These are phyloP conservation scores for Ceratotherium simum DNA, from an alignment of 2,113 vertebrate species.

Conservation along the genomic window DNA sequence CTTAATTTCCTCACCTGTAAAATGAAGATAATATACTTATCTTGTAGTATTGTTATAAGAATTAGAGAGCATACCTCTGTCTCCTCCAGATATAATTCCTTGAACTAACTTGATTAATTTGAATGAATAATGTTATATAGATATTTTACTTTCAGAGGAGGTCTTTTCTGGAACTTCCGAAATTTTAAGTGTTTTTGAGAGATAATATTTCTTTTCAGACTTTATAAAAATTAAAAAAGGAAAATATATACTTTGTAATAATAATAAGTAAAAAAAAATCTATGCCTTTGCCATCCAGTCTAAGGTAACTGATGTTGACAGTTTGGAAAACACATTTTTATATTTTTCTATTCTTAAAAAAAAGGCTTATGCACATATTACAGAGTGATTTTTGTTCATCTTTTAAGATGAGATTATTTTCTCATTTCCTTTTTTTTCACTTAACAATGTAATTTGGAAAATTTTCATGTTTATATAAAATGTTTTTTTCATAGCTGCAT, in stretches of 20 bases:
- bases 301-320: background rate
- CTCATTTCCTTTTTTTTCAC: background rate
- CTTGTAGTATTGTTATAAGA: background rate
- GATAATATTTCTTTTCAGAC: slow-evolving; percentile 4
- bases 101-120: slow-evolving; percentile 34
- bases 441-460: background rate
- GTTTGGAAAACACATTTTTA: background rate
- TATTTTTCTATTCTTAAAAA: background rate
- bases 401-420: background rate
- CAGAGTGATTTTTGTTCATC: background rate
- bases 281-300: background rate
- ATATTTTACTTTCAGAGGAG: background rate
- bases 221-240: background rate
- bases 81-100: background rate
- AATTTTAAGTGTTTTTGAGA: background rate
- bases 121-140: background rate
- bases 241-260: background rate
- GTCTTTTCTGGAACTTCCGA: background rate
- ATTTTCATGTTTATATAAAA: background rate
- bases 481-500: background rate
- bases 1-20: background rate
- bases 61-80: background rate
- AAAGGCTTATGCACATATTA: background rate
- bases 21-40: background rate
- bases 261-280: background rate